Percentiles rank a stretch among this genome's conserved stretches.
These are phyloP conservation scores for Sinonovacula constricta DNA, from an alignment of 1,140 invertebrate genomes.

Conservation along the genomic window DNA sequence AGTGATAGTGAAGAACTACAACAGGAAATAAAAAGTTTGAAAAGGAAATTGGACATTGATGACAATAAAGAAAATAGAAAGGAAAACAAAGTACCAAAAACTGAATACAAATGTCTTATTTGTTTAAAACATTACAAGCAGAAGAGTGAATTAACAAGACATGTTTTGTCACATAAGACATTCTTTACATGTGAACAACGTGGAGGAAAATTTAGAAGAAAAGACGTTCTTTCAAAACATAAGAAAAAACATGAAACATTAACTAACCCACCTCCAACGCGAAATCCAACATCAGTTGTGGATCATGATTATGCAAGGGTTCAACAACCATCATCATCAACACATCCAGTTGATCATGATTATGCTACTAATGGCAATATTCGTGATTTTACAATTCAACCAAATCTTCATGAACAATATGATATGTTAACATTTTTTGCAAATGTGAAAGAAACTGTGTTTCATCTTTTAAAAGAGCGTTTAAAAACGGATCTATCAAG, in stretches of 20 bases:
- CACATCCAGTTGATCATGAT: not conserved
- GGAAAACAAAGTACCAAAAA: slow-evolving; percentile 5
- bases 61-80: slow-evolving; percentile 1
- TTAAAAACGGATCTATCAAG: slow-evolving; percentile 16
- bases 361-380: slow-evolving; percentile 6
- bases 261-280: not conserved
- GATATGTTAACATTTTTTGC: slow-evolving; percentile 33
- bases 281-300: too few relatives aligned
- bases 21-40: slow-evolving; percentile 29
- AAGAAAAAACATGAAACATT: not conserved
- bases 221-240: slow-evolving; percentile 23
- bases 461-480: slow-evolving; percentile 6
- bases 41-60: slow-evolving; percentile 30
- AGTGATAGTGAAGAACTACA: slow-evolving; percentile 22
- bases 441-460: slow-evolving; percentile 5
- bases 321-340: not conserved
- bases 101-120: slow-evolving; percentile 33
- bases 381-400: slow-evolving; percentile 21
- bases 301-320: not conserved
- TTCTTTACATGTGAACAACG: slow-evolving; percentile 33
- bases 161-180: too few relatives aligned
- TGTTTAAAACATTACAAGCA: slow-evolving; percentile 28
- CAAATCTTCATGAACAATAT: slow-evolving; percentile 31
- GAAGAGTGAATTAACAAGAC: slow-evolving; percentile 20
- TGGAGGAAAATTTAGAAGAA: slow-evolving; percentile 29